Conservation (phyloP, 2,113 vertebrate genomes). For the Pseudopipra pipra region DNA sequence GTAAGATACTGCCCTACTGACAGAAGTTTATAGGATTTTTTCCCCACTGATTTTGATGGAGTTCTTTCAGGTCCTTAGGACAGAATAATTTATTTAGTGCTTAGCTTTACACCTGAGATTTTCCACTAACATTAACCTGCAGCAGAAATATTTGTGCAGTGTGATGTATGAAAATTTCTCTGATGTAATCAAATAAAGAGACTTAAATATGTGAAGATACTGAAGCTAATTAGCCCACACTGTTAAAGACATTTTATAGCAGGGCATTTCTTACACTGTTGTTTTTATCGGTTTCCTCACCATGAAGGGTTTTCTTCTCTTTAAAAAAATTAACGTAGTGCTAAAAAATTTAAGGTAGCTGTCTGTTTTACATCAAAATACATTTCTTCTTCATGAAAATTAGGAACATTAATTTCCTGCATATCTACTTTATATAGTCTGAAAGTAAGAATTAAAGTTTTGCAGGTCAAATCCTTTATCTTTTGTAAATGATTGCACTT, state of each 20-base stretch:
- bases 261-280: neutral
- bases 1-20: neutral
- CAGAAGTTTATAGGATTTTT: neutral
- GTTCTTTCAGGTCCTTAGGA: neutral
- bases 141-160: neutral
- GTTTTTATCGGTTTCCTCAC: neutral
- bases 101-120: neutral
- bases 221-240: neutral
- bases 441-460: neutral
- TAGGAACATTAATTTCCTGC: neutral
- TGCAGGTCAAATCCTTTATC: neutral
- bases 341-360: neutral
- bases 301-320: neutral
- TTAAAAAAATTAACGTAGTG: neutral
- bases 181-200: neutral
- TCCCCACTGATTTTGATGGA: neutral
- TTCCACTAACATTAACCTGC: neutral
- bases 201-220: neutral
- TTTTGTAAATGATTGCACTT: conserved; percentile 55
- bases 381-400: neutral
- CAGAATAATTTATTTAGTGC: neutral
- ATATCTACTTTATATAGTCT: neutral
- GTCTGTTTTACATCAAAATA: neutral
- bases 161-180: neutral
- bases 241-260: neutral